These are phyloP conservation scores for Phallusia fumigata DNA, from an alignment of 23 tunicate species.

Conservation along the genomic window DNA sequence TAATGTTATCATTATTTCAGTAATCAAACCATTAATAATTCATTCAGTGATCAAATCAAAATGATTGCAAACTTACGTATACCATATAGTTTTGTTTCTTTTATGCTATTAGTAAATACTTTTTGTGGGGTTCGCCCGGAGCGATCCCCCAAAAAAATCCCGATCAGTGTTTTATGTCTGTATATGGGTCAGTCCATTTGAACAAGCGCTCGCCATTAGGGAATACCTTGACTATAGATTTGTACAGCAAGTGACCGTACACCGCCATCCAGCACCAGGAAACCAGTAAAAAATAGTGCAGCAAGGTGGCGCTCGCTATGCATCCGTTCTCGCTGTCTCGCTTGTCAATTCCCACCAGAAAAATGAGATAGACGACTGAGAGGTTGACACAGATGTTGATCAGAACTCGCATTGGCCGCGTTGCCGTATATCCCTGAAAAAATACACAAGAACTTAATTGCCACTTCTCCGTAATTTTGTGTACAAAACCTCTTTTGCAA, in stretches of 20 bases:
- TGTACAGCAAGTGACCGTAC: conserved; percentile 30
- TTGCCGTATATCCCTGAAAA: conserved; percentile 3
- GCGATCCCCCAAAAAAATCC: too few species aligned
- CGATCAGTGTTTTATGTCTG: too few species aligned
- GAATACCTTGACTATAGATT: conserved; percentile 32
- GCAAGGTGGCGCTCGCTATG: conserved; percentile 3
- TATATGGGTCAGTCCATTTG: too few species aligned
- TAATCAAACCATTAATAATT: too few species aligned
- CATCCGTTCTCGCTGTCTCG: conserved; percentile 21
- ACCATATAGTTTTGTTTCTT: too few species aligned
- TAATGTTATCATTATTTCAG: too few species aligned
- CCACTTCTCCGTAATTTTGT: not conserved
- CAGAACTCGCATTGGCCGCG: conserved; percentile 6
- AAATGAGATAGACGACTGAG: conserved; percentile 4
- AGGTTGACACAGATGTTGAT: conserved; percentile 21
- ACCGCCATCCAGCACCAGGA: conserved; percentile 45
- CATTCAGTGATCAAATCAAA: too few species aligned
- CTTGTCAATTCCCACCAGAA: conserved; percentile 24
- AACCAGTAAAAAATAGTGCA: conserved; percentile 29
- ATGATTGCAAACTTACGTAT: too few species aligned
- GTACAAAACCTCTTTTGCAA: not conserved
- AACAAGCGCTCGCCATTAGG: not conserved
- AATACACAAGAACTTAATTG: not conserved
- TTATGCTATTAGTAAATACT: too few species aligned
- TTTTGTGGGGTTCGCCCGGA: too few species aligned